Evolutionary conservation across 2,888 invertebrate species (phyloP), one percentile per base, ranked within the genome.

Genomic region (Thelaira solivaga): DNA sequence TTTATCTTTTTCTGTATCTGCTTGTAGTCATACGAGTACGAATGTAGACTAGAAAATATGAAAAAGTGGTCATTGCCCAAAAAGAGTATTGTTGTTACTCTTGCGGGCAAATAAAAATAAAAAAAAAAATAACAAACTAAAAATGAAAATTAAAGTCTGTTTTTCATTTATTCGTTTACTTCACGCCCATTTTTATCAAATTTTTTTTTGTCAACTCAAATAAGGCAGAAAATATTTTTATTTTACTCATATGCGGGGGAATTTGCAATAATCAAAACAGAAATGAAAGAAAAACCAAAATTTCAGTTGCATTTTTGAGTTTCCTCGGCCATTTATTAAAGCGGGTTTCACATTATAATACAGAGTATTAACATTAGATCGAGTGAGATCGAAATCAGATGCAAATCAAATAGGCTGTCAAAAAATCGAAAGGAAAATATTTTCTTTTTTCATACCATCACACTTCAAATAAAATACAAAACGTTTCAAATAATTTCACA

Each of bases 1-100:
- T 67, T 71, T 47, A 61, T 72, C 53, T 47, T 20, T 26, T 16
- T 10, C 45, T 41, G 68, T 29, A 45, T 39, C 47, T 20, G 26
- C 10, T 3, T 39, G 36, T 39, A 10, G 13, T n/a, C 11, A 18
- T 18, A n/a, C 18, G 16, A 36, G 18, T 49, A 29, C 41, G 49
- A 51, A 16, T 11, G 26, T 22, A 47, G 59, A 61, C 13, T 49
- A 59, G 68, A 59, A 69, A 49, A 57, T 24, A 36, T 20, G 22
- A 59, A 67, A 75, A 68, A 64, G 64, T 77, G 67, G 67, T 68
- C 76, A 72, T 72, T 76, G 72, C 26, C 53, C 67, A 76, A 67
- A 67, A 29, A 41, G n/a, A 16, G 61, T 65, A 69, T 43, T 65
- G 51, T 43, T 41, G 10, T n/a, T n/a, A n/a, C n/a, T n/a, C 39